Conservation (phyloP, 2,113 vertebrate genomes). For the Pimephales promelas region DNA sequence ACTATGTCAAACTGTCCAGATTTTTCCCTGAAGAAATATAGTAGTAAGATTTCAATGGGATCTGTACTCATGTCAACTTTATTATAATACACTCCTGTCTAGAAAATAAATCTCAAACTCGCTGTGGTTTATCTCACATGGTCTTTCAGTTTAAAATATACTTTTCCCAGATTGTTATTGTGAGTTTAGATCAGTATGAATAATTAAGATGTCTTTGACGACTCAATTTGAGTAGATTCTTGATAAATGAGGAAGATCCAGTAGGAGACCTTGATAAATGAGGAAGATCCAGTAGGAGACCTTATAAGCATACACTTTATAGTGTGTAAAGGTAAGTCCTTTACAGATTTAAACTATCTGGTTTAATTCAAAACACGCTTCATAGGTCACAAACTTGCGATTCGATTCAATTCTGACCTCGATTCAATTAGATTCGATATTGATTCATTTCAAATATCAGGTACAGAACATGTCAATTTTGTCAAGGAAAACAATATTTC, state of each 20-base stretch:
- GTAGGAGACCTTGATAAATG: no score
- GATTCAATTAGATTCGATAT: no score
- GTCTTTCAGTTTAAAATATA: background rate
- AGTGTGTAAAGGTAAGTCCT: background rate
- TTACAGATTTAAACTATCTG: background rate
- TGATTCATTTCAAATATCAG: background rate
- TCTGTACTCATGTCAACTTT: background rate
- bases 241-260: constrained; percentile 22
- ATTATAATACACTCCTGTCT: background rate
- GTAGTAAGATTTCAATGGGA: background rate
- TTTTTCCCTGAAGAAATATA: constrained; percentile 29
- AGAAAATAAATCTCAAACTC: background rate
- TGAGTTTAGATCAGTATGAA: background rate
- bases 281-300: background rate
- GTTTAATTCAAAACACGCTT: background rate
- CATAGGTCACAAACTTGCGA: no score
- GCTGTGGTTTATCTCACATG: background rate
- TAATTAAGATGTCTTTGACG: background rate
- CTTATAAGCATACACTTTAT: background rate
- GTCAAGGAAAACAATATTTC: no score
- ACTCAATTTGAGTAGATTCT: background rate
- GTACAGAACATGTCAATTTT: no score
- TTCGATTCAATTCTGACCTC: no score
- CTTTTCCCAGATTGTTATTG: constrained; percentile 18
- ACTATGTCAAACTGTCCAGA: constrained; percentile 21